Evolutionary conservation across 2,797 vertebrate species (phyloP).

Genomic region (Betta splendens): DNA sequence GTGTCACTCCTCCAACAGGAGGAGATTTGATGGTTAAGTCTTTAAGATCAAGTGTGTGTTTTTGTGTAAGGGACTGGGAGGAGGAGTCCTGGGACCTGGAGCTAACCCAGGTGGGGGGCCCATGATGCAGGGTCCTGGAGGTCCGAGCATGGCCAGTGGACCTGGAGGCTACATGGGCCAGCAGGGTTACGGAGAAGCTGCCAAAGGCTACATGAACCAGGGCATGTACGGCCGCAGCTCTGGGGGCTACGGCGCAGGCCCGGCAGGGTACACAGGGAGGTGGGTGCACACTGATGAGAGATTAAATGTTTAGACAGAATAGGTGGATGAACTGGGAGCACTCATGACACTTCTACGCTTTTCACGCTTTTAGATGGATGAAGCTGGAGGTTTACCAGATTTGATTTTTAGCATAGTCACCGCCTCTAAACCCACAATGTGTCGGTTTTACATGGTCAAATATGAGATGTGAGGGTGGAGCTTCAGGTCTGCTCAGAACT

Average conservation of each 20-base stretch:
- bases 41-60: background rate
- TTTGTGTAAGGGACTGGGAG: conserved; percentile 85
- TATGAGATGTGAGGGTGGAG: too few species aligned
- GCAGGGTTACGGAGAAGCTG: conserved; percentile 85
- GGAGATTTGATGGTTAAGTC: too few species aligned
- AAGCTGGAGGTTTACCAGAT: too few species aligned
- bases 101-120: conserved; percentile 83
- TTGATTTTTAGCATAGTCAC: too few species aligned
- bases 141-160: conserved; percentile 83
- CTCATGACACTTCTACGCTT: too few species aligned
- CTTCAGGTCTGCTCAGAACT: too few species aligned
- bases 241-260: conserved; percentile 67
- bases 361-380: too few species aligned
- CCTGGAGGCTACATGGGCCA: conserved; percentile 86
- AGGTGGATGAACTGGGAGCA: too few species aligned
- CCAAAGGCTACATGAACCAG: conserved; percentile 87
- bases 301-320: too few species aligned
- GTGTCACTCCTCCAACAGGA: too few species aligned
- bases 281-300: conserved; percentile 47
- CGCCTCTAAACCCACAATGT: too few species aligned
- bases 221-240: conserved; percentile 83
- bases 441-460: too few species aligned
- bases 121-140: conserved; percentile 83
- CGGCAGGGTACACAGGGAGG: conserved; percentile 72
- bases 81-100: conserved; percentile 88